Base-by-base conservation (phyloP, 2,888 invertebrate genomes). In the Nasonia oneida region DNA sequence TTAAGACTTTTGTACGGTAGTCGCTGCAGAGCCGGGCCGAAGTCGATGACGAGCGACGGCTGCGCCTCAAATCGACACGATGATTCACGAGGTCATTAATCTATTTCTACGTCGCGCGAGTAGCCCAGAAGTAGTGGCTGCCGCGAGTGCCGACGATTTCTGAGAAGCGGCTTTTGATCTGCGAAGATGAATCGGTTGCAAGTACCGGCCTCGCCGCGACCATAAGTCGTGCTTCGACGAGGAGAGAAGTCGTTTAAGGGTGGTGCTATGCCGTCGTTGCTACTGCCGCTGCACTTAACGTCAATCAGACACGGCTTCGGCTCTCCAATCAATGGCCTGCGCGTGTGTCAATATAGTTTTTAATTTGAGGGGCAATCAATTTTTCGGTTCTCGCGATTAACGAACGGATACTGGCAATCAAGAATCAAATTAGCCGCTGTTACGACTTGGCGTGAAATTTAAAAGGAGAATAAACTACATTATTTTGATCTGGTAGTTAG, bases 61-160 rank as follows among this genome's bases (percentile, higher is more conserved):
- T 87, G 83, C 88, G 90, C 90, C 89, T 90, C 89, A 89, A 90
- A 92, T 92, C 92, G 91, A 91, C 91, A 91, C 88, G 90, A 87
- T 91, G 93, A 93, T 92, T 92, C 91, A 92, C 90, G 90, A 89
- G 89, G 90, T 90, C 91, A 90, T 92, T 92, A 92, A 93, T 92
- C 92, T 91, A 92, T 92, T 92, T 93, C 90, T 89, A 91, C 90
- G 90, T 89, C 85, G 88, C 89, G 88, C 87, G 78, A 33, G 75
- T 18, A 70, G 67, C 57, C 61, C 57, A 23, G 37, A 33, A n/a
- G 33, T 67, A n/a, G 70, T 37, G 29, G 78, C 50, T 12, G 64
- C 81, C 84, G 80, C 89, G 88, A 89, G 88, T 90, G 90, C 90
- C 90, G 90, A 92, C 90, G 90, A 92, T 92, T 93, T 92, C 92